phyloP scores from a whole-genome alignment of 1,140 invertebrate genomes.

The Aphis craccivora region DNA sequence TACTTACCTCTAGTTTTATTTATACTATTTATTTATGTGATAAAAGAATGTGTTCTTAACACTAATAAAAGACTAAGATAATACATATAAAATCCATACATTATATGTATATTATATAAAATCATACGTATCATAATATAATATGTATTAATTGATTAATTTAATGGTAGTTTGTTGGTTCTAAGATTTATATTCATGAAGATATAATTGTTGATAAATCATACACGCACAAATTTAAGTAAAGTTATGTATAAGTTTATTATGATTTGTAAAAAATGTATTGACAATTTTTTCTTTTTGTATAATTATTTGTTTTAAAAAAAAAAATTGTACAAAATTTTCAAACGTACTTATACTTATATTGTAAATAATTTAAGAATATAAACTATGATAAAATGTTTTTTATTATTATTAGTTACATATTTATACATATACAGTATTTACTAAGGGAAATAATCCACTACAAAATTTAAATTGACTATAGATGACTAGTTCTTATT shows the following conservation, averaged over 20 bases:
- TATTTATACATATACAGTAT: background rate
- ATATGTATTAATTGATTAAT: conserved; percentile 28
- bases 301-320: conserved; percentile 43
- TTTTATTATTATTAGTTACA: conserved; percentile 47
- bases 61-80: conserved; percentile 42
- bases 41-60: conserved; percentile 52
- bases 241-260: conserved; percentile 47
- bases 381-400: conserved; percentile 17
- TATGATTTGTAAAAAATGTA: conserved; percentile 51
- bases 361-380: conserved; percentile 51
- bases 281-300: conserved; percentile 49
- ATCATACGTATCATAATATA: conserved; percentile 20
- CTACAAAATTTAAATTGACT: conserved; percentile 54
- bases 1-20: conserved; percentile 18
- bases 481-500: conserved; percentile 54
- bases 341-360: conserved; percentile 35
- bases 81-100: conserved; percentile 4
- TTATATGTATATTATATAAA: background rate
- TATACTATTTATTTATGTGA: conserved; percentile 49
- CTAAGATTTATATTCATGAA: conserved; percentile 16
- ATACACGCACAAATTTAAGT: conserved; percentile 28
- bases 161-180: background rate
- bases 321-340: conserved; percentile 49
- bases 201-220: background rate
- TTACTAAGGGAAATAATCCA: conserved; percentile 41